phyloP scores from a whole-genome alignment of 2,888 invertebrate species.

The Eucera pruinosa region DNA sequence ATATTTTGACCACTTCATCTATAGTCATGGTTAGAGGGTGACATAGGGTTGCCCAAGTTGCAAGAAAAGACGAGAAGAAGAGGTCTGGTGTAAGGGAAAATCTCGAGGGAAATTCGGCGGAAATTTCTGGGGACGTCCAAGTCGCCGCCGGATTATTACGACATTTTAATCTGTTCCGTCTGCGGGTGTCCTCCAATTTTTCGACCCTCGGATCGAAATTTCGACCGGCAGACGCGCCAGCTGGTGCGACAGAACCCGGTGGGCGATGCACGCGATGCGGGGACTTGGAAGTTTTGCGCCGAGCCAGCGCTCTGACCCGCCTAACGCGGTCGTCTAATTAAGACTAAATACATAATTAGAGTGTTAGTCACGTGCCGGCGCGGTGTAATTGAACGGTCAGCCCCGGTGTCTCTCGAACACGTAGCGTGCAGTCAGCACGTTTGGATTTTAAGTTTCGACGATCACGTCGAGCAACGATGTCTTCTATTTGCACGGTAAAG shows the following conservation, averaged over 20 bases:
- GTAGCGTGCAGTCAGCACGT: slow-evolving; percentile 78
- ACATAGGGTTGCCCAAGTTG: neutral
- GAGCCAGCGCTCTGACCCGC: slow-evolving; percentile 63
- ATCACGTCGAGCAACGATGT: slow-evolving; percentile 19
- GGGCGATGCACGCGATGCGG: slow-evolving; percentile 23
- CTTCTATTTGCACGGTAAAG: slow-evolving; percentile 42
- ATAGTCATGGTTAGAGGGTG: too few relatives aligned
- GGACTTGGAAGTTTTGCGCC: slow-evolving; percentile 62
- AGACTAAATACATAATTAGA: slow-evolving; percentile 82
- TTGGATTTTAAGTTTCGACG: slow-evolving; percentile 69
- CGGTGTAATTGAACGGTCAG: slow-evolving; percentile 80
- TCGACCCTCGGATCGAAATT: slow-evolving; percentile 28
- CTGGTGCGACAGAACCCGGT: slow-evolving; percentile 31
- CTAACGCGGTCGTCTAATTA: slow-evolving; percentile 80
- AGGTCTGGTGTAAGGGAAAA: too few relatives aligned
- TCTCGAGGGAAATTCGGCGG: slow-evolving; percentile 10
- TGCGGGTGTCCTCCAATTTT: slow-evolving; percentile 29
- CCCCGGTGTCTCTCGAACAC: slow-evolving; percentile 72
- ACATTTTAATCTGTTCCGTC: slow-evolving; percentile 33
- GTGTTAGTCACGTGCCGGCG: slow-evolving; percentile 80
- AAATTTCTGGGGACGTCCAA: slow-evolving; percentile 7
- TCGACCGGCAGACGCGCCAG: slow-evolving; percentile 39
- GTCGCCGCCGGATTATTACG: slow-evolving; percentile 17
- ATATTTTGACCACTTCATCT: too few relatives aligned
- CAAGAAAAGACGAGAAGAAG: too few relatives aligned